Conservation (phyloP, 2,888 invertebrate species). For the Lasioglossum figueresi region DNA sequence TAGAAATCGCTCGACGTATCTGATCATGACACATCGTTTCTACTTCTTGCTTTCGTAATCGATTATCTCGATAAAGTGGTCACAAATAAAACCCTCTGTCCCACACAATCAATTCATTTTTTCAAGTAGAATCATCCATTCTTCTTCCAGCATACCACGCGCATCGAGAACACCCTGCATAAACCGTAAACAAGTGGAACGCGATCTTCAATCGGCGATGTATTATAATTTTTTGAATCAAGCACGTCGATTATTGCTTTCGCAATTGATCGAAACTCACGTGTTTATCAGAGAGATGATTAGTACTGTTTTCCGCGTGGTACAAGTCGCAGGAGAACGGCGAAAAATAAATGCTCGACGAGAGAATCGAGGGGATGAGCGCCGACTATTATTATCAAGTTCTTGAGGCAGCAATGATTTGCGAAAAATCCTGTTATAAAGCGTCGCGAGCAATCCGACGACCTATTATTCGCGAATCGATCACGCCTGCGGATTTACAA, state of each 20-base stretch:
- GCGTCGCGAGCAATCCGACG: not conserved
- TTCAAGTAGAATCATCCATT: too few species aligned
- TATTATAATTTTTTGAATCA: not conserved
- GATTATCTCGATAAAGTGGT: not conserved
- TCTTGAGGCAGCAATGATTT: not conserved
- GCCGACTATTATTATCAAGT: not conserved
- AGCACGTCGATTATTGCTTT: not conserved
- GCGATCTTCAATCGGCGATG: too few species aligned
- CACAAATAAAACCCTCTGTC: not conserved
- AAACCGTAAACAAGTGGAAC: too few species aligned
- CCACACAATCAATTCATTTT: too few species aligned
- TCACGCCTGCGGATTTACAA: constrained; percentile 3
- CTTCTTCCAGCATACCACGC: too few species aligned
- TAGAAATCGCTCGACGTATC: not conserved
- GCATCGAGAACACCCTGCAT: not conserved
- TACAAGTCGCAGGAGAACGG: not conserved
- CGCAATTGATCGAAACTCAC: not conserved
- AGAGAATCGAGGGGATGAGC: not conserved
- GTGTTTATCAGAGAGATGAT: not conserved
- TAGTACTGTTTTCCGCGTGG: not conserved
- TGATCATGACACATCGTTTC: not conserved
- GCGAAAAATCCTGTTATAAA: constrained; percentile 10
- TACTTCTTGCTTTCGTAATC: not conserved
- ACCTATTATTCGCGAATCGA: constrained; percentile 5
- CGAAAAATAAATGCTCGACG: not conserved